These are phyloP conservation scores for Gryllus longicercus DNA, from an alignment of 2,888 invertebrate species.

Conservation along the genomic window DNA sequence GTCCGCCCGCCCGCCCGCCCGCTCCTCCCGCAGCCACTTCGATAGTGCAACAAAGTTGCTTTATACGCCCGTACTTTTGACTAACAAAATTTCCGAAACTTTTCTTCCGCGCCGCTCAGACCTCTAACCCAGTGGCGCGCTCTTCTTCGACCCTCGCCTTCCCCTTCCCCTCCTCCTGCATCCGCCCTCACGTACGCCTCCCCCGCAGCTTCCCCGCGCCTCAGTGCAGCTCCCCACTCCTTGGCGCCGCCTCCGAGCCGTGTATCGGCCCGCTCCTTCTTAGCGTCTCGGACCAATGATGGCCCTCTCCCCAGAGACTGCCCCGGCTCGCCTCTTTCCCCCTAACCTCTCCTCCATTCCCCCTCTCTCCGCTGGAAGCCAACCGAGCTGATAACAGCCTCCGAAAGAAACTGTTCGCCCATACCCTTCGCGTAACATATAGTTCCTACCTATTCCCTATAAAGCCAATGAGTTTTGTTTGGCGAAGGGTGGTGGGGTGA, in stretches of 20 bases:
- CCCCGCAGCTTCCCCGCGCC: background rate
- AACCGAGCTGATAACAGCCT: conserved; percentile 17
- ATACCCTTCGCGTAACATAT: conserved; percentile 7
- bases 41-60: conserved; percentile 17
- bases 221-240: too few relatives aligned
- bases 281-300: background rate
- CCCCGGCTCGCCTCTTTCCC: background rate
- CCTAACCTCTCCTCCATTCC: background rate
- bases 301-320: background rate
- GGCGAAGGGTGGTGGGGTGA: background rate
- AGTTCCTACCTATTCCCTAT: conserved; percentile 11
- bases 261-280: background rate
- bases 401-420: conserved; percentile 10
- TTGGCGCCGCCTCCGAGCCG: background rate
- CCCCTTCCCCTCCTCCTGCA: background rate
- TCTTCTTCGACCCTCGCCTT: background rate
- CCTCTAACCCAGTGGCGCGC: background rate
- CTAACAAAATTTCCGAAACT: conserved; percentile 9
- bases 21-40: background rate
- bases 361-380: conserved; percentile 4
- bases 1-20: too few relatives aligned
- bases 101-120: background rate
- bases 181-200: background rate
- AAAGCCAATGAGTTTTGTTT: conserved; percentile 17
- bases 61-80: conserved; percentile 5